Evolutionary conservation across 2,797 vertebrate species (phyloP).

Genomic region (Allobates femoralis): DNA sequence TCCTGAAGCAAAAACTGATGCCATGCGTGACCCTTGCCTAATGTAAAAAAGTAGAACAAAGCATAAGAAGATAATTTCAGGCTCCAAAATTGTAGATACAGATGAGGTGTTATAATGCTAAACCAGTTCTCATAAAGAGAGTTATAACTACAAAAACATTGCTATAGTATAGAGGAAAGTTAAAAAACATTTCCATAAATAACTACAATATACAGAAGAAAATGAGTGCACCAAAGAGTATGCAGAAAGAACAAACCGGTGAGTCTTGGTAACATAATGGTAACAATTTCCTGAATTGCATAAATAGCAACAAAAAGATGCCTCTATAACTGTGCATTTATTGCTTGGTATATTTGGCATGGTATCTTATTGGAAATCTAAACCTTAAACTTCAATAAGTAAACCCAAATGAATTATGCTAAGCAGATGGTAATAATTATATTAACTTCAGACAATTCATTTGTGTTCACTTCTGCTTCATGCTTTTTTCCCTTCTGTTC

Average conservation of each 20-base stretch:
- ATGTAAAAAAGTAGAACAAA: too few species aligned
- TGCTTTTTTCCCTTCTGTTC: background rate
- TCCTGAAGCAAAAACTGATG: too few species aligned
- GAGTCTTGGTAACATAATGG: background rate
- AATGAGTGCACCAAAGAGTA: background rate
- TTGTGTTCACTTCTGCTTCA: background rate
- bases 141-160: background rate
- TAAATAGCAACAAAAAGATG: background rate
- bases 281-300: background rate
- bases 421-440: conserved; percentile 36
- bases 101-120: too few species aligned
- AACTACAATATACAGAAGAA: background rate
- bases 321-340: too few species aligned
- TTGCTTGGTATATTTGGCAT: background rate
- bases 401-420: background rate
- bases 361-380: background rate
- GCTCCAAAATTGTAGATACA: too few species aligned
- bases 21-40: too few species aligned
- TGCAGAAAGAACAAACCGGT: background rate
- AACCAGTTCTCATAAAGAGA: too few species aligned
- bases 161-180: background rate
- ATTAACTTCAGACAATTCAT: conserved; percentile 18
- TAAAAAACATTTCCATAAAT: background rate
- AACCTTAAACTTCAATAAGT: background rate
- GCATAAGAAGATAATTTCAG: too few species aligned